These are phyloP conservation scores for Drosophila kikkawai DNA, from an alignment of 1,140 invertebrate species.

Conservation along the genomic window DNA sequence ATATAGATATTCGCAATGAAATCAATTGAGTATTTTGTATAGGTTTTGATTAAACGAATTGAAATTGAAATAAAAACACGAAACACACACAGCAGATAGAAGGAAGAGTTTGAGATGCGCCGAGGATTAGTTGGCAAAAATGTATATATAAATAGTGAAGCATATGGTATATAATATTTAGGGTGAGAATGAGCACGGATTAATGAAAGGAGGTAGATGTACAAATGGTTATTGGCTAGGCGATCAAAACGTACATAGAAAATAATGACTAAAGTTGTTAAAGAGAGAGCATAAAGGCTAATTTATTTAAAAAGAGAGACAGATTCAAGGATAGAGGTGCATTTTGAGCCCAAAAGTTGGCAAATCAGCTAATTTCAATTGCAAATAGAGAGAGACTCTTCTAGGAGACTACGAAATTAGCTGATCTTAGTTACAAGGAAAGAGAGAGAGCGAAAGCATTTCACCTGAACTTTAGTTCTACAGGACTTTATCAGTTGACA, in stretches of 20 bases:
- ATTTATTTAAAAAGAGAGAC: neutral
- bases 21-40: slow-evolving; percentile 35
- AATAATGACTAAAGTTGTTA: slow-evolving; percentile 2
- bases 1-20: slow-evolving; percentile 38
- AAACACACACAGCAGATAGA: slow-evolving; percentile 48
- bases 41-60: slow-evolving; percentile 28
- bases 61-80: slow-evolving; percentile 29
- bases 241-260: slow-evolving; percentile 22
- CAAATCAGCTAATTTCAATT: neutral
- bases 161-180: slow-evolving; percentile 8
- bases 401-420: too few species aligned
- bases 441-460: neutral
- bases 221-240: slow-evolving; percentile 33
- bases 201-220: slow-evolving; percentile 7
- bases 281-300: slow-evolving; percentile 7
- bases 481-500: neutral
- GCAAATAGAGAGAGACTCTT: too few species aligned
- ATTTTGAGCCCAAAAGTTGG: neutral
- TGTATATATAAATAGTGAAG: neutral
- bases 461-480: slow-evolving; percentile 17
- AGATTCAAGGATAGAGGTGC: neutral
- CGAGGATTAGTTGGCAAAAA: slow-evolving; percentile 51
- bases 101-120: slow-evolving; percentile 16
- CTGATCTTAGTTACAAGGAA: neutral
- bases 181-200: slow-evolving; percentile 10